phyloP scores from a whole-genome alignment of 2,888 invertebrate species.

The Eupithecia insigniata region DNA sequence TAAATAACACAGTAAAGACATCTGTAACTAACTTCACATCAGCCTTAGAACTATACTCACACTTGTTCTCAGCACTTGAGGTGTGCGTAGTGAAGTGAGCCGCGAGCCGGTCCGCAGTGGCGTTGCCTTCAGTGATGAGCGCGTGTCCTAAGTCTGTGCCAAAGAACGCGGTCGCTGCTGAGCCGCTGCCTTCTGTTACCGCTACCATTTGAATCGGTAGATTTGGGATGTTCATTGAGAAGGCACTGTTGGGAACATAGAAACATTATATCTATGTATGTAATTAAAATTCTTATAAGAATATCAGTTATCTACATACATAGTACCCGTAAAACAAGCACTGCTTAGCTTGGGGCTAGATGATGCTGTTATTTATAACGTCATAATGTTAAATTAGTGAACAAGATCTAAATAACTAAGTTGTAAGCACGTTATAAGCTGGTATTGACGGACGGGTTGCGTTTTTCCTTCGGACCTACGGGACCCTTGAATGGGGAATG shows the following conservation, averaged over 20 bases:
- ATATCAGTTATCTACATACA: too few species aligned
- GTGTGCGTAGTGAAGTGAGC: conserved; percentile 97
- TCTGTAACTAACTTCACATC: conserved; percentile 57
- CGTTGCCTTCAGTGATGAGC: conserved; percentile 96
- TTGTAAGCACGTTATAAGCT: too few species aligned
- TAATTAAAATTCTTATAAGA: too few species aligned
- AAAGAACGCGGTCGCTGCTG: conserved; percentile 92
- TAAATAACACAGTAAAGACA: neutral
- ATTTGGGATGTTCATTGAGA: conserved; percentile 96
- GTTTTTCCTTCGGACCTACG: too few species aligned
- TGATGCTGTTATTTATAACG: too few species aligned
- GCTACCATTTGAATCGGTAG: conserved; percentile 97
- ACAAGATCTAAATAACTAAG: too few species aligned
- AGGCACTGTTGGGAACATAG: conserved; percentile 86
- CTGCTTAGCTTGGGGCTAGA: too few species aligned
- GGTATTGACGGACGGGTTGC: too few species aligned
- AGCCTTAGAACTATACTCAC: conserved; percentile 79
- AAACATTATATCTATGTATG: too few species aligned
- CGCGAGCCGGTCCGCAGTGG: conserved; percentile 93
- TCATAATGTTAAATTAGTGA: too few species aligned
- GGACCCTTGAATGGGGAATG: too few species aligned
- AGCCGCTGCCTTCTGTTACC: conserved; percentile 94
- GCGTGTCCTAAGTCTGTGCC: conserved; percentile 94
- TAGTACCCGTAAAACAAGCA: too few species aligned
- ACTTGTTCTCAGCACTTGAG: conserved; percentile 92